Evolutionary conservation across 1,140 invertebrate genomes (phyloP), one percentile per base, ranked within the genome.

Genomic region (Nebria ingens): DNA sequence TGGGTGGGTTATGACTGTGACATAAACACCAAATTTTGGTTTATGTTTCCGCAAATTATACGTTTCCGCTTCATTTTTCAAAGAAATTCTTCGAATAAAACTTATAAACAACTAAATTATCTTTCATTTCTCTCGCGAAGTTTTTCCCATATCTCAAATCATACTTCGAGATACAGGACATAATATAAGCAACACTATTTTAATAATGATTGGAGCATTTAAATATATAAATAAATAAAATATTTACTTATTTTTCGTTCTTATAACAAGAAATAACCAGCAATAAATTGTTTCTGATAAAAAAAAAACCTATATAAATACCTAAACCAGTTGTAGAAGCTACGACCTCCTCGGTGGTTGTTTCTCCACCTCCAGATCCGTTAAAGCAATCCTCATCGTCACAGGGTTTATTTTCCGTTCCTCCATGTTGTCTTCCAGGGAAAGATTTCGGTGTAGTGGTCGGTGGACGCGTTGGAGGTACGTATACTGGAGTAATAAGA

Each of bases 401-500:
- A 64, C 86, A 87, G 2, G 82, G 77, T 55, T 82, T 78, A 0
- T 64, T 68, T 38, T 60, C 68, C 59, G 66, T 42, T 62, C 64
- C 55, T 66, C 64, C 49, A 59, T 64, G 21, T 52, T 56, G 45
- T 29, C 56, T 15, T 54, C 40, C 22, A 52, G 52, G 65, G 45
- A 58, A 57, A 12, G 64, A 59, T 61, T 76, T 81, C 45, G 74
- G 77, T 56, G 68, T 65, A 11, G 74, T 77, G 13, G 80, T 79
- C 17, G 87, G 83, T 55, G 84, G 79, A 58, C 80, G 79, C 19
- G 89, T 91, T 2, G 88, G 84, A 17, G 90, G 87, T 12, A 91
- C 85, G 71, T 93, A 93, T 0, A 93, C 89, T 0, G 91, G 91
- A 0, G 91, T 95, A 52, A 95, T 93, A 13, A 95, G 76, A 68